Base-by-base conservation (phyloP, 92 coral and sea anemone genomes). In the Palythoa grandiflora region DNA sequence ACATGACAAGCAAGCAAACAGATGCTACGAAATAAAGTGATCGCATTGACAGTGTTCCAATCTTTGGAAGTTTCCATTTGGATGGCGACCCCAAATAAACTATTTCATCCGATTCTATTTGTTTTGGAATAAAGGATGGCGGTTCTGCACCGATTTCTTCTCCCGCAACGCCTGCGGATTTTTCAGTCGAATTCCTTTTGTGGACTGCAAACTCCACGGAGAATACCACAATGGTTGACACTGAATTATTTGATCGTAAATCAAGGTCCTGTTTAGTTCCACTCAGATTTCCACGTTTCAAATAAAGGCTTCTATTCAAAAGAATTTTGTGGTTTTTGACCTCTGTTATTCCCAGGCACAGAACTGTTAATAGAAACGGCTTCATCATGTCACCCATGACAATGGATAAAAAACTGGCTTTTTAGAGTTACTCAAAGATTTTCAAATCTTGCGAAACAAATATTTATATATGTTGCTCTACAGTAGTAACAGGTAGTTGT, bases 11-110 rank as follows among this genome's bases (percentile, higher is more conserved):
- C 73, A 95, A 74, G 38, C 94, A 93, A 71, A 93, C 57, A 13
- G 96, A 95, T 6, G 90, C 98, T 51, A 93, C 91, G 68, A 95
- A 89, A 86, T 95, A 95, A 14, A 95, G 83, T 1, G 96, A 89
- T 21, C 94, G 91, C 94, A 93, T 91, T 19, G 98, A 94, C 5
- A 95, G 77, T 51, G 90, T 89, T 44, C 92, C 89, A 61, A 95
- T 81, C 74, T 68, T 81, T 50, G 76, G 86, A 53, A 81, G 86
- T 68, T 81, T 81, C 86, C 86, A 81, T 15, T 81, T 65, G 20
- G 86, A 65, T 10, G 86, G 76, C 11, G 86, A 68, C 48, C 47
- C 86, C 86, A 68, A 68, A 35, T 65, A 81, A 35, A 52, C 75
- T 14, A 47, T 57, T 20, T 81, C 75, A 28, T 81, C 75, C 8